Evolutionary conservation across 2,888 invertebrate species (phyloP).

Genomic region (Diarsia mendica): DNA sequence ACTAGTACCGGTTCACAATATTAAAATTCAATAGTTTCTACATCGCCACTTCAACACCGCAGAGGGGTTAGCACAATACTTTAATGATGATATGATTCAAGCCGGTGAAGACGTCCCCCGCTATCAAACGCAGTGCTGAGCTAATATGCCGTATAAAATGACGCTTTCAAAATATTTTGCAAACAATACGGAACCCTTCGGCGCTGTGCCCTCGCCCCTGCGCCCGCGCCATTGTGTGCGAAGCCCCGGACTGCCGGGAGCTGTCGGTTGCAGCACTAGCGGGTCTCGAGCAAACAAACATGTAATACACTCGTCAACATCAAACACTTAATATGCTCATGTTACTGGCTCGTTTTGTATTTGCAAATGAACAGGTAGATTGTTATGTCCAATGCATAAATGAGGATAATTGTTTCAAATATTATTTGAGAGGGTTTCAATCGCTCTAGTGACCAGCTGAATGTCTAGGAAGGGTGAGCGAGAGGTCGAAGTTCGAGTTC

Average conservation of each 20-base stretch:
- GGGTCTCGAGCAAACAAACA: constrained; percentile 68
- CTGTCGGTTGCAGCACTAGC: constrained; percentile 82
- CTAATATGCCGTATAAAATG: constrained; percentile 90
- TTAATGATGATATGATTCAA: constrained; percentile 87
- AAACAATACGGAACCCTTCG: constrained; percentile 88
- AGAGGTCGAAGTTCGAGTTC: constrained; percentile 4
- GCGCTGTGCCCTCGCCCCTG: constrained; percentile 75
- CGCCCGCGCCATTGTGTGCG: constrained; percentile 74
- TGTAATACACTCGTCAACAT: constrained; percentile 63
- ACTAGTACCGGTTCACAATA: constrained; percentile 41
- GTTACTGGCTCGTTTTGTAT: constrained; percentile 43
- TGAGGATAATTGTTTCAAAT: constrained; percentile 7
- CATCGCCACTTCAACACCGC: constrained; percentile 72
- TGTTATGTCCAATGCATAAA: background rate
- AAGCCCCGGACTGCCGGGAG: constrained; percentile 55
- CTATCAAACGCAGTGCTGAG: constrained; percentile 86
- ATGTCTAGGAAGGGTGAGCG: background rate
- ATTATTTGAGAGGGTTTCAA: background rate
- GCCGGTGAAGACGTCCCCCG: constrained; percentile 84
- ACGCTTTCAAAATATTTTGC: constrained; percentile 90
- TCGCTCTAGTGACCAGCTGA: background rate
- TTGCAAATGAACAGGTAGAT: constrained; percentile 27
- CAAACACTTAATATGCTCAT: constrained; percentile 54
- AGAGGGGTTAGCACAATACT: constrained; percentile 78
- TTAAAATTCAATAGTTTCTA: constrained; percentile 73